Evolutionary conservation across 2,797 vertebrate species (phyloP).

Genomic region (Parauchenoglanis ngamensis): DNA sequence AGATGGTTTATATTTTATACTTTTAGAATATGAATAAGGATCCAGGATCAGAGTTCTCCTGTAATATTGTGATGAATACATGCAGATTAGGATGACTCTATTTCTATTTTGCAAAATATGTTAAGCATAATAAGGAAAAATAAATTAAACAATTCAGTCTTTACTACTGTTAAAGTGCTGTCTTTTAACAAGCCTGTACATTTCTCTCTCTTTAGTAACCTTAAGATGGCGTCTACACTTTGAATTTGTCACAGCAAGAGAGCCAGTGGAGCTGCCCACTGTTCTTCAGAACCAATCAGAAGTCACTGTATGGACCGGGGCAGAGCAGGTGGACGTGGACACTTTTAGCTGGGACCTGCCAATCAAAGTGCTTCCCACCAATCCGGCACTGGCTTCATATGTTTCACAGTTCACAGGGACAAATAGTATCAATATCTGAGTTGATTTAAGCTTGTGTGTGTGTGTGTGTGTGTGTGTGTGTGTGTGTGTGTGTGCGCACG

Average conservation of each 20-base stretch:
- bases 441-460: slow-evolving; percentile 12
- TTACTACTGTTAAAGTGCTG: neutral
- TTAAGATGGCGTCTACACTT: slow-evolving; percentile 96
- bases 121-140: neutral
- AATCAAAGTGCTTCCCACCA: slow-evolving; percentile 94
- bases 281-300: slow-evolving; percentile 86
- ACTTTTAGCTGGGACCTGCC: slow-evolving; percentile 98
- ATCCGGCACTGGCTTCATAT: slow-evolving; percentile 89
- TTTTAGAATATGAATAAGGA: neutral
- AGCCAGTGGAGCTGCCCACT: slow-evolving; percentile 78
- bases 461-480: slow-evolving; percentile 19
- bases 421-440: slow-evolving; percentile 91
- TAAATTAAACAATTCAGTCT: too few species aligned
- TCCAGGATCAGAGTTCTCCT: neutral
- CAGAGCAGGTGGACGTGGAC: slow-evolving; percentile 91
- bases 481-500: slow-evolving; percentile 1
- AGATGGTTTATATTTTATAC: neutral
- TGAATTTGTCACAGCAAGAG: slow-evolving; percentile 91
- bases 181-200: neutral
- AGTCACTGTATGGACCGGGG: slow-evolving; percentile 85
- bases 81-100: neutral
- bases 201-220: slow-evolving; percentile 74
- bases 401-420: slow-evolving; percentile 88
- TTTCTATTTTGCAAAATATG: neutral
- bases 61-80: neutral